A percentile compares a stretch with the other conserved stretches of the same genome.
Evolutionary conservation across 1,140 invertebrate species (phyloP).

Genomic region (Trachymyrmex cornetzi): DNA sequence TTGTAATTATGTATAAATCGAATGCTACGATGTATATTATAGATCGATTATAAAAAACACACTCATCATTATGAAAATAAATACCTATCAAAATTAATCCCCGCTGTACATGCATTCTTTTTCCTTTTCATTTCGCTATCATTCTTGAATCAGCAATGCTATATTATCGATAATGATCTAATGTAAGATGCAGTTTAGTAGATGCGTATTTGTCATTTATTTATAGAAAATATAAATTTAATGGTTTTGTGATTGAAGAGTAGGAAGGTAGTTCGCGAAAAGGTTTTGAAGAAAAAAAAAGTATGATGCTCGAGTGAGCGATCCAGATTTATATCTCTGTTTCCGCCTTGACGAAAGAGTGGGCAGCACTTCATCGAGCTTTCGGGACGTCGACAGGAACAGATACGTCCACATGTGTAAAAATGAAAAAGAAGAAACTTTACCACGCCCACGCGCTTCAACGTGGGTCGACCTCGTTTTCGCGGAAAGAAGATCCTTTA

Average conservation of each 20-base stretch:
- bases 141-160: background rate
- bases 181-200: background rate
- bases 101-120: conserved; percentile 6
- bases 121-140: background rate
- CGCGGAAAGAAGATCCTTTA: conserved; percentile 80
- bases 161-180: background rate
- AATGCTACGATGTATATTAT: conserved; percentile 87
- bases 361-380: conserved; percentile 10
- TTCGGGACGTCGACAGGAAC: conserved; percentile 25
- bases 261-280: background rate
- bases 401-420: conserved; percentile 54
- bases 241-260: background rate
- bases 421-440: conserved; percentile 66
- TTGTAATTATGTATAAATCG: conserved; percentile 87
- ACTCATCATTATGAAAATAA: conserved; percentile 86
- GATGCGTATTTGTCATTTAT: background rate
- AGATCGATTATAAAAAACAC: conserved; percentile 87
- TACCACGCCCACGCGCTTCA: conserved; percentile 80
- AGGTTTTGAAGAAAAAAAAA: background rate
- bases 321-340: conserved; percentile 33
- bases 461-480: conserved; percentile 73
- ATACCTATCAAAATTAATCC: conserved; percentile 84
- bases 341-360: conserved; percentile 29
- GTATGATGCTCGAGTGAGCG: background rate
- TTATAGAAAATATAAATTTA: background rate